Percentiles rank a stretch among this genome's conserved stretches.
These are phyloP conservation scores for Chrysochloris asiatica DNA, from an alignment of 2,113 vertebrate species.

Conservation along the genomic window DNA sequence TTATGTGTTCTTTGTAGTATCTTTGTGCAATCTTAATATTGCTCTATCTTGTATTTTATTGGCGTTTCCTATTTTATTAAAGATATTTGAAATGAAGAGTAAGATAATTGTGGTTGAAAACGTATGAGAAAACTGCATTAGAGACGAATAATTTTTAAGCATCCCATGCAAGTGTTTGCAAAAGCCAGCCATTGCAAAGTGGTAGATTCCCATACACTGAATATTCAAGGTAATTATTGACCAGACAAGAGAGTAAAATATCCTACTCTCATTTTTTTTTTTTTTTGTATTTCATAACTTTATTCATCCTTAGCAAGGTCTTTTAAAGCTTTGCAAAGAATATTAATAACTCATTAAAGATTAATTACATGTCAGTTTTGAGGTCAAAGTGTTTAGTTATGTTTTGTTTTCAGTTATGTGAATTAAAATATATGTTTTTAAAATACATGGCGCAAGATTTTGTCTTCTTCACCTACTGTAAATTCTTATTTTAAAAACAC, in stretches of 20 bases:
- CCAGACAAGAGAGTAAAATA: slow-evolving; percentile 63
- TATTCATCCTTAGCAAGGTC: slow-evolving; percentile 44
- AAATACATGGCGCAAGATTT: neutral
- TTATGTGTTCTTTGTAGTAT: neutral
- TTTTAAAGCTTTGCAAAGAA: slow-evolving; percentile 65
- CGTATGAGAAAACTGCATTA: neutral
- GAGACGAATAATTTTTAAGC: neutral
- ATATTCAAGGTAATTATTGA: slow-evolving; percentile 45
- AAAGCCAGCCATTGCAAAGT: neutral
- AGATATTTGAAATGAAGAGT: slow-evolving; percentile 15
- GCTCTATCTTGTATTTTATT: neutral
- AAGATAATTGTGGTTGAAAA: slow-evolving; percentile 13
- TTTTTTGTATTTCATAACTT: slow-evolving; percentile 68
- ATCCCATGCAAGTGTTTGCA: neutral
- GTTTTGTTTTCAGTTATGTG: slow-evolving; percentile 19
- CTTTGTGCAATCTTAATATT: neutral
- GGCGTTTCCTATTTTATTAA: neutral
- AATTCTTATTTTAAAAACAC: neutral
- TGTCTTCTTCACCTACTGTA: neutral
- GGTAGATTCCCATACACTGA: neutral
- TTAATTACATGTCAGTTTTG: slow-evolving; percentile 61
- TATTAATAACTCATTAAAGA: slow-evolving; percentile 68
- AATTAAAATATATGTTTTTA: slow-evolving; percentile 40
- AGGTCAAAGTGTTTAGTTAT: slow-evolving; percentile 58
- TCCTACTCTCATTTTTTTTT: slow-evolving; percentile 45